Conservation (phyloP, 2,797 vertebrate species). For the Rhyacichthys aspro region DNA sequence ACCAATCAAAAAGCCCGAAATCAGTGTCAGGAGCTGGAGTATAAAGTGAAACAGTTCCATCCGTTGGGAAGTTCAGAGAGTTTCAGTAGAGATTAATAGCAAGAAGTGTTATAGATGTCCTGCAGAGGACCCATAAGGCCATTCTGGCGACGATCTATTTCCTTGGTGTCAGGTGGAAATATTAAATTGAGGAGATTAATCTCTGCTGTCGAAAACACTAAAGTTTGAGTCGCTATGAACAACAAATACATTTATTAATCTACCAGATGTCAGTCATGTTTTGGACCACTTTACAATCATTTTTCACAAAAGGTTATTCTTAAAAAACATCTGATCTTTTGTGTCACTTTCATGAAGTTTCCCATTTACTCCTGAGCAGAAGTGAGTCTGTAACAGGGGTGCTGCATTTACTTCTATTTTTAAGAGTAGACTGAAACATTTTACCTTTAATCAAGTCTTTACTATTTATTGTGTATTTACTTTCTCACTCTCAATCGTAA, state of each 20-base stretch:
- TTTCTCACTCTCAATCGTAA: no score
- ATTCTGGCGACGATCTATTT: slow-evolving; percentile 67
- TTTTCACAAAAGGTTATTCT: background rate
- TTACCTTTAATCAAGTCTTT: no score
- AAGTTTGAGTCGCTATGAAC: slow-evolving; percentile 33
- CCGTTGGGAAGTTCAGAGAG: slow-evolving; percentile 47
- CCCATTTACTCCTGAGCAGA: background rate
- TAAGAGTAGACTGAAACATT: background rate
- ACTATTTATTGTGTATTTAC: no score
- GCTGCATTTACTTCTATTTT: background rate
- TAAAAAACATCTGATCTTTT: background rate
- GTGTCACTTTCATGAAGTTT: background rate
- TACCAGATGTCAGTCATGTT: slow-evolving; percentile 22
- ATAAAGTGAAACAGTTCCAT: slow-evolving; percentile 42
- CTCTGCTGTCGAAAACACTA: slow-evolving; percentile 48
- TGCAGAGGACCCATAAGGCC: slow-evolving; percentile 58
- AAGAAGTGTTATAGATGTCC: slow-evolving; percentile 58
- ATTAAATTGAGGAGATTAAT: slow-evolving; percentile 69
- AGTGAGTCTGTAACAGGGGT: background rate
- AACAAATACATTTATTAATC: slow-evolving; percentile 28
- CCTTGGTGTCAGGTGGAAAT: slow-evolving; percentile 68
- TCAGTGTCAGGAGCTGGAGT: slow-evolving; percentile 41
- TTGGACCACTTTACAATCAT: background rate
- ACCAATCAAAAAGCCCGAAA: slow-evolving; percentile 44
- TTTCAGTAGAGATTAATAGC: slow-evolving; percentile 73